Conservation (phyloP, 2,888 invertebrate genomes). For the Dicranocentrus wangi region DNA sequence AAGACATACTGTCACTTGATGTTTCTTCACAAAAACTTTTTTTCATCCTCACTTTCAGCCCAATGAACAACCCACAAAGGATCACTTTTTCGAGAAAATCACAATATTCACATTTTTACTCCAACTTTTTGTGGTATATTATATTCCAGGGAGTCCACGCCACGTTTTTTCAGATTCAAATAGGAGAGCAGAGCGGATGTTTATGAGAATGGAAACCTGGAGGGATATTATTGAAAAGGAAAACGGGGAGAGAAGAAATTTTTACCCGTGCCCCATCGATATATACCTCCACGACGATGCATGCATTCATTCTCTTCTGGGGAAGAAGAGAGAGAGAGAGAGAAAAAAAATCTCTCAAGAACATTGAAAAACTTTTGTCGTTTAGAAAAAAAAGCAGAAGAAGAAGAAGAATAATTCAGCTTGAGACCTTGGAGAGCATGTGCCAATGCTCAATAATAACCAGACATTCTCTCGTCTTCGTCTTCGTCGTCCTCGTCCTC, state of each 20-base stretch:
- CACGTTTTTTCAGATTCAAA: too few species aligned
- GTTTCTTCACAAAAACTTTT: conserved; percentile 44
- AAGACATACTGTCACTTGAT: conserved; percentile 62
- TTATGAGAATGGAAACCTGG: conserved; percentile 36
- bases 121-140: not conserved
- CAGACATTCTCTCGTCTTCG: not conserved
- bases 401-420: not conserved
- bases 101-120: too few species aligned
- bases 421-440: conserved; percentile 30
- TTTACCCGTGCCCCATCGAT: too few species aligned
- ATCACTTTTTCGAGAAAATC: conserved; percentile 36
- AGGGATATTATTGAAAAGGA: conserved; percentile 39
- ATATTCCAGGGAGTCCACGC: too few species aligned
- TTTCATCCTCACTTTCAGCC: conserved; percentile 37
- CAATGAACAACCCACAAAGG: conserved; percentile 59
- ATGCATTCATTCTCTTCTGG: too few species aligned
- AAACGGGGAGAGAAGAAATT: too few species aligned
- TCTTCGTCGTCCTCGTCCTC: too few species aligned
- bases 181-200: not conserved
- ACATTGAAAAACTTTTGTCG: conserved; percentile 6
- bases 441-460: conserved; percentile 18
- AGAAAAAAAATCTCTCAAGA: conserved; percentile 2
- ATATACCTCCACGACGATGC: too few species aligned
- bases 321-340: too few species aligned
- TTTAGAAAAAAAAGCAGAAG: not conserved